A percentile compares a stretch with the other conserved stretches of the same genome.
phyloP scores from a whole-genome alignment of 2,113 vertebrate species.

The Leucopsar rothschildi region DNA sequence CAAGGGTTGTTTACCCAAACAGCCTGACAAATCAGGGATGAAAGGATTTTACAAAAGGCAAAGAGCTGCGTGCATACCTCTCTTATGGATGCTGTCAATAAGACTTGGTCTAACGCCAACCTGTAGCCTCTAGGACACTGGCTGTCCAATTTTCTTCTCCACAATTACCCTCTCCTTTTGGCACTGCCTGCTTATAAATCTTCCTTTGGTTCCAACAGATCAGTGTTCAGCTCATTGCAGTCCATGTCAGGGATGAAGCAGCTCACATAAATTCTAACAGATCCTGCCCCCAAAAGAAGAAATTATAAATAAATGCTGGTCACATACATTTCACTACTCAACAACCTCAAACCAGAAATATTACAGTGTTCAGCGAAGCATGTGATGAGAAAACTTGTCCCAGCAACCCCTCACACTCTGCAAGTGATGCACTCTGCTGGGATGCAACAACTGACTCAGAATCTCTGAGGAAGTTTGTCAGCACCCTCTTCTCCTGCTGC shows the following conservation, averaged over 20 bases:
- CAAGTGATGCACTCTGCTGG: not conserved
- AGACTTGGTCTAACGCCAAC: rapidly evolving
- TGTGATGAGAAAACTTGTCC: not conserved
- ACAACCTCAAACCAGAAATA: not conserved
- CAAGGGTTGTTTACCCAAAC: not conserved
- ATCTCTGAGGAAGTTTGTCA: not conserved
- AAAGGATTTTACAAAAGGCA: not conserved
- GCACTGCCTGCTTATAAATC: not conserved
- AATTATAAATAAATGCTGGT: not conserved
- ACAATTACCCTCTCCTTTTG: not conserved
- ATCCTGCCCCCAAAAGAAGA: not conserved
- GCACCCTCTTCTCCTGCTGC: not conserved
- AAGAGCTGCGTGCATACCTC: not conserved
- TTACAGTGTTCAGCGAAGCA: not conserved
- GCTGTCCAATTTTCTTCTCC: not conserved
- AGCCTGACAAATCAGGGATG: not conserved
- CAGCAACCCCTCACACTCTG: not conserved
- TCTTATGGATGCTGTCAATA: not conserved
- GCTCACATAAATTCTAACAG: not conserved
- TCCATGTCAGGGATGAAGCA: not conserved
- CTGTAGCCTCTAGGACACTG: not conserved
- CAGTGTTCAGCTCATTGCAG: rapidly evolving
- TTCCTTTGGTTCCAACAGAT: not conserved
- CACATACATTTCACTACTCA: not conserved
- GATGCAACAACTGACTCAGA: not conserved